Conservation (phyloP, 2,797 vertebrate species). For the Melanotaenia trifasciata region DNA sequence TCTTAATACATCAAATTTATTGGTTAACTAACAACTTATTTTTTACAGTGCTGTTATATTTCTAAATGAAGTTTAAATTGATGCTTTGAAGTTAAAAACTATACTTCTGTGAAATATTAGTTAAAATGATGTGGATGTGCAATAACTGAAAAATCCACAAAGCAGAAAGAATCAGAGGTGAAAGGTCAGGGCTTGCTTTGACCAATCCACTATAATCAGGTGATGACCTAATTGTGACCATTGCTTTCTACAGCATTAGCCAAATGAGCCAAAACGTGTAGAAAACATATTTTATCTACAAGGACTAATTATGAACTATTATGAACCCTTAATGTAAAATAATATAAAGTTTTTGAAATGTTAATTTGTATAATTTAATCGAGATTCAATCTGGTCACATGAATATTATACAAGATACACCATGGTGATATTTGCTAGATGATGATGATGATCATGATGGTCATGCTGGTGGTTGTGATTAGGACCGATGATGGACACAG, state of each 20-base stretch:
- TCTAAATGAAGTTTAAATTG: conserved; percentile 1
- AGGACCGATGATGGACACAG: conserved; percentile 65
- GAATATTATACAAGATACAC: neutral
- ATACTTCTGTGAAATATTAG: neutral
- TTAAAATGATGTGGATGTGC: too few relatives aligned
- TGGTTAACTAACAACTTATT: too few relatives aligned
- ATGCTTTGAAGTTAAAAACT: neutral
- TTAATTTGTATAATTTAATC: too few relatives aligned
- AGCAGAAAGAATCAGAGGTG: neutral
- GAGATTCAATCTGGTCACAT: too few relatives aligned
- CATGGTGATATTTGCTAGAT: conserved; percentile 19
- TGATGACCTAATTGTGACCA: neutral
- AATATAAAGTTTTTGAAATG: neutral
- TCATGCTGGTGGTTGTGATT: conserved; percentile 38
- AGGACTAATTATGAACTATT: too few relatives aligned
- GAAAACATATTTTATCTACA: too few relatives aligned
- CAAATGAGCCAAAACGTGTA: neutral
- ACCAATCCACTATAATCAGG: neutral
- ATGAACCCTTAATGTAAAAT: neutral
- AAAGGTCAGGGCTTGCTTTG: neutral
- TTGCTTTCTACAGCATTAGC: neutral
- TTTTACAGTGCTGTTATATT: neutral
- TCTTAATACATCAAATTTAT: too few relatives aligned
- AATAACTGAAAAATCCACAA: neutral
- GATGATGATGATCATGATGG: conserved; percentile 22